Evolutionary conservation across 2,888 invertebrate genomes (phyloP).

Genomic region (Cheilosia urbana): DNA sequence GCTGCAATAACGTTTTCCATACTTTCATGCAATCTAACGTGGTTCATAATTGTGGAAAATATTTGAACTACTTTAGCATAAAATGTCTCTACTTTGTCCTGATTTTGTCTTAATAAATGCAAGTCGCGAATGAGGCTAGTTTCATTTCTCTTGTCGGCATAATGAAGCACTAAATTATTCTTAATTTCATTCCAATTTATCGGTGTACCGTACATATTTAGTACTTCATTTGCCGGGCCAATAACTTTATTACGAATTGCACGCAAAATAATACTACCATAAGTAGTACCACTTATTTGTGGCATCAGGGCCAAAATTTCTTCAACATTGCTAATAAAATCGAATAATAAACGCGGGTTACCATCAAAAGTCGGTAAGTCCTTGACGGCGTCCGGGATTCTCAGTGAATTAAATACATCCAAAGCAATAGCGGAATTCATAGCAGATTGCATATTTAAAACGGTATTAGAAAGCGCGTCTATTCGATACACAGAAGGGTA

Average conservation of each 20-base stretch:
- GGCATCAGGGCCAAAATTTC: constrained; percentile 33
- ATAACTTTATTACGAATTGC: constrained; percentile 52
- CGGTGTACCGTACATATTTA: constrained; percentile 57
- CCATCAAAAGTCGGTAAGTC: constrained; percentile 38
- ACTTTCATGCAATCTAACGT: constrained; percentile 11
- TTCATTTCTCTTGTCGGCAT: constrained; percentile 61
- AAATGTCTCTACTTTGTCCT: constrained; percentile 8
- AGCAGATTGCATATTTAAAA: neutral
- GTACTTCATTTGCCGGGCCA: constrained; percentile 55
- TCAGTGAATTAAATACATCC: constrained; percentile 26
- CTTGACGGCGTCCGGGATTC: constrained; percentile 38
- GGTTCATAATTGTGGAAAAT: constrained; percentile 17
- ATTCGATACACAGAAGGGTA: neutral
- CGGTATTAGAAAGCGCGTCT: neutral
- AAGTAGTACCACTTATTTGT: constrained; percentile 5
- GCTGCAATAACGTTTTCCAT: neutral
- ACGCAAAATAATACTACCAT: constrained; percentile 13
- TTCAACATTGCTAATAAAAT: constrained; percentile 44
- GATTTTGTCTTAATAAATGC: constrained; percentile 5
- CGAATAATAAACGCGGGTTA: constrained; percentile 34
- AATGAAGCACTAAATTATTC: constrained; percentile 53
- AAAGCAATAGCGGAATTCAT: neutral
- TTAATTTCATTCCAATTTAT: constrained; percentile 54
- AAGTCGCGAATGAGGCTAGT: constrained; percentile 40
- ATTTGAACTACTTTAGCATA: constrained; percentile 10